Percentiles rank a stretch among this genome's conserved stretches.
Evolutionary conservation across 2,888 invertebrate genomes (phyloP).

Genomic region (Parelbella ahira): DNA sequence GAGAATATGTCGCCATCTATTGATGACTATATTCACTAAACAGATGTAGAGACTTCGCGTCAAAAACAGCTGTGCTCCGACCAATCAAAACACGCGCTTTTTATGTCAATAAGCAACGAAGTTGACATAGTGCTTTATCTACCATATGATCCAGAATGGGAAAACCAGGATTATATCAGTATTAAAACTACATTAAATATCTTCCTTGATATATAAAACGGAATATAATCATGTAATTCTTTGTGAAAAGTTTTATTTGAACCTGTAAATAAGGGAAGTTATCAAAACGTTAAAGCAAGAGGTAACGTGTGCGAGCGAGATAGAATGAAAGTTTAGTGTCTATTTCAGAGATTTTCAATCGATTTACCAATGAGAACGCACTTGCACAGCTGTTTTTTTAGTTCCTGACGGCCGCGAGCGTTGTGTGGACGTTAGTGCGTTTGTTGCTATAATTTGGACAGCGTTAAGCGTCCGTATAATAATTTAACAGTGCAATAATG

Average conservation of each 20-base stretch:
- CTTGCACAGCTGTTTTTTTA: conserved; percentile 69
- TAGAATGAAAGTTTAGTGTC: conserved; percentile 44
- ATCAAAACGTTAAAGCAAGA: conserved; percentile 49
- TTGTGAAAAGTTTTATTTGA: conserved; percentile 1
- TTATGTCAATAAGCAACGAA: conserved; percentile 51
- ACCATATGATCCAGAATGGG: conserved; percentile 60
- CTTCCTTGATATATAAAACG: conserved; percentile 29
- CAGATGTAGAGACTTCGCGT: conserved; percentile 37
- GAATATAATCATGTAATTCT: conserved; percentile 21
- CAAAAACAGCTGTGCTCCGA: conserved; percentile 72
- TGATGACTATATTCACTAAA: conserved; percentile 21
- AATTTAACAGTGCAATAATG: conserved; percentile 75
- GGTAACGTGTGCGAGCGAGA: conserved; percentile 42
- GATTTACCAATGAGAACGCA: conserved; percentile 74
- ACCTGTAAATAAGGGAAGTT: conserved; percentile 19
- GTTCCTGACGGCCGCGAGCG: conserved; percentile 60
- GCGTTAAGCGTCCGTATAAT: conserved; percentile 68
- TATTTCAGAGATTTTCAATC: conserved; percentile 59
- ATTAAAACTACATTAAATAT: conserved; percentile 26
- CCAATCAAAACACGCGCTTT: conserved; percentile 52
- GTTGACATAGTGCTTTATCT: conserved; percentile 71
- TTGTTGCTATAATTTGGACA: conserved; percentile 52
- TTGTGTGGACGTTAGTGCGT: conserved; percentile 50
- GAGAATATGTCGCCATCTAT: conserved; percentile 55
- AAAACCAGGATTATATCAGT: conserved; percentile 28